These are phyloP conservation scores for Tetramorium bicarinatum DNA, from an alignment of 2,888 invertebrate genomes.

Conservation along the genomic window DNA sequence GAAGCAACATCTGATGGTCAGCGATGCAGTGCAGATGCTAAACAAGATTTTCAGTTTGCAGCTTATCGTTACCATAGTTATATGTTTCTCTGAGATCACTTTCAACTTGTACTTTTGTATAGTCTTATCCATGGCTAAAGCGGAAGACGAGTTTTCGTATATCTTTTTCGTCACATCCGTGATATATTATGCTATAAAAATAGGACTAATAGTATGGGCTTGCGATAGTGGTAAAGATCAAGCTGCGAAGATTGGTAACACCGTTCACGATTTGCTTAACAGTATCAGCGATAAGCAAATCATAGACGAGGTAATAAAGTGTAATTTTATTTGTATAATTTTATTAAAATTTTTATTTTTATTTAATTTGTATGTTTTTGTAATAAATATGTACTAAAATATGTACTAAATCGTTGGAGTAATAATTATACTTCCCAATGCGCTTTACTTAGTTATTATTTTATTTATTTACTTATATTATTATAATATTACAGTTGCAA, in stretches of 20 bases:
- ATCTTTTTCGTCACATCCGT: constrained; percentile 61
- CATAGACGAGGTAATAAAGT: constrained; percentile 60
- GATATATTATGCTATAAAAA: constrained; percentile 70
- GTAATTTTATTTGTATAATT: background rate
- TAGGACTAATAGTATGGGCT: constrained; percentile 71
- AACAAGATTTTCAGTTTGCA: background rate
- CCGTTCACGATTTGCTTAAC: constrained; percentile 75
- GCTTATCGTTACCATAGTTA: background rate
- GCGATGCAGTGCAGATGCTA: background rate
- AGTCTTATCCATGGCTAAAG: background rate
- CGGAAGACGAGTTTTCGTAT: no score
- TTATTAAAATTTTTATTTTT: background rate
- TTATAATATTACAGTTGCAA: constrained; percentile 74
- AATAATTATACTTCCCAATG: background rate
- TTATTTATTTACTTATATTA: background rate
- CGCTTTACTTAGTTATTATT: background rate
- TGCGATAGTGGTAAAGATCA: constrained; percentile 76
- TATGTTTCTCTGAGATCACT: background rate
- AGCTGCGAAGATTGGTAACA: constrained; percentile 69
- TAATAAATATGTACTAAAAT: background rate
- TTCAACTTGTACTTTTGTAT: background rate
- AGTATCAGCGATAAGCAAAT: constrained; percentile 67
- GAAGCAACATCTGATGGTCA: background rate
- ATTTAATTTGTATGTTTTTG: background rate
- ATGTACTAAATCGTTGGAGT: background rate